Base-by-base conservation (phyloP, 2,797 vertebrate genomes). In the Halcyon badia region DNA sequence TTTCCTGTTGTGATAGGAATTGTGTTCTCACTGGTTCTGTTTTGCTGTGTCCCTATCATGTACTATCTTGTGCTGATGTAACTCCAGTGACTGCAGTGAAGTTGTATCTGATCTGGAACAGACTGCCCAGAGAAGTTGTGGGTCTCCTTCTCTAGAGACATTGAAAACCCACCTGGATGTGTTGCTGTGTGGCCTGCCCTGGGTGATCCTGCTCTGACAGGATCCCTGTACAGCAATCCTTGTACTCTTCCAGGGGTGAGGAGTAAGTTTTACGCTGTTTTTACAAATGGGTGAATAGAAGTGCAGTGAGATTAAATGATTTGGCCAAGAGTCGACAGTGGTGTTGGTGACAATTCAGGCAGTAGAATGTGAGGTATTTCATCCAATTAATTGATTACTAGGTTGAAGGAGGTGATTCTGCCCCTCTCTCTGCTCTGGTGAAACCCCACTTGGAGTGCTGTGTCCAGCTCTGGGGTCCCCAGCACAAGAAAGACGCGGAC, bases 21-120 rank as follows among this genome's bases (percentile, higher is more conserved):
- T 9, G 4, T 9, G 4, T 83, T 6, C 19, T 83, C 21, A 2
- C 24, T 60, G 6, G 3, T 75, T 64, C 56, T 65, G 3, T 61
- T 42, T 66, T 58, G 31, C 15, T 70, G 21, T 26, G 26, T 46
- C 62, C 4, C 0, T 39, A 11, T 33, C 0, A 0, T 14, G 21
- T 11, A 22, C 33, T 35, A 3, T 14, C 28, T 64, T 30, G 18
- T 70, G 28, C 41, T 81, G 57, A 10, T 75, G 15, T 20, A 49
- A 42, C 16, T 80, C 20, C 46, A 62, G 15, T 37, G 52, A 26
- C 30, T 71, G 33, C 52, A 81, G 33, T 57, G 60, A 62, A 33
- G 54, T 62, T 26, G 7, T 28, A 20, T 41, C 26, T 51, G 49
- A 51, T 51, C 49, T 51, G 49, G 49, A 51, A 25, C 14, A 51